These are phyloP conservation scores for Chrysodeixis includens DNA, from an alignment of 2,888 invertebrate species.

Conservation along the genomic window DNA sequence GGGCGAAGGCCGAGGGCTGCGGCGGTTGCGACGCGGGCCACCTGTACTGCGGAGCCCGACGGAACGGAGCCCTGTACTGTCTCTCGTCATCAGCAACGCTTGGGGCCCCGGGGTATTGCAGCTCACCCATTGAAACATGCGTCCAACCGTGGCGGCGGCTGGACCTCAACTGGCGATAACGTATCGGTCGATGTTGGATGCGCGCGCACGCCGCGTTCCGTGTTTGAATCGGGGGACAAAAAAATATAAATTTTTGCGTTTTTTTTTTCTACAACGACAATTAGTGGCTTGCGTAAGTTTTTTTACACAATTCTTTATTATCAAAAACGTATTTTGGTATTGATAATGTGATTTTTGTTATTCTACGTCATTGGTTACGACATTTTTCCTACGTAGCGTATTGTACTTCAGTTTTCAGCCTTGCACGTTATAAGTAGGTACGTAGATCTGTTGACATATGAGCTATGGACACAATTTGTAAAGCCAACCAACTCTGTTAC, in stretches of 20 bases:
- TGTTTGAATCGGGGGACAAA: constrained; percentile 57
- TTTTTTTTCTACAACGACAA: constrained; percentile 33
- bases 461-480: neutral
- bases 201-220: constrained; percentile 79
- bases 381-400: neutral
- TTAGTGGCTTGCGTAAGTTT: constrained; percentile 8
- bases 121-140: constrained; percentile 78
- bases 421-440: neutral
- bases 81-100: constrained; percentile 83
- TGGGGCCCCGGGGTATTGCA: constrained; percentile 84
- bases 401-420: neutral
- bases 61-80: constrained; percentile 84
- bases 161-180: constrained; percentile 76
- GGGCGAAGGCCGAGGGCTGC: constrained; percentile 89
- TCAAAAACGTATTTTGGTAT: neutral
- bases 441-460: neutral
- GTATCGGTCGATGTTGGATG: constrained; percentile 72
- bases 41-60: constrained; percentile 85
- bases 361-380: neutral
- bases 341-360: neutral
- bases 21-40: constrained; percentile 85
- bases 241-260: constrained; percentile 42
- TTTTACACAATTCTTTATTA: constrained; percentile 8
- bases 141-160: constrained; percentile 58
- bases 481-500: neutral